phyloP scores from a whole-genome alignment of 2,888 invertebrate genomes.

The Eremobia ochroleuca region DNA sequence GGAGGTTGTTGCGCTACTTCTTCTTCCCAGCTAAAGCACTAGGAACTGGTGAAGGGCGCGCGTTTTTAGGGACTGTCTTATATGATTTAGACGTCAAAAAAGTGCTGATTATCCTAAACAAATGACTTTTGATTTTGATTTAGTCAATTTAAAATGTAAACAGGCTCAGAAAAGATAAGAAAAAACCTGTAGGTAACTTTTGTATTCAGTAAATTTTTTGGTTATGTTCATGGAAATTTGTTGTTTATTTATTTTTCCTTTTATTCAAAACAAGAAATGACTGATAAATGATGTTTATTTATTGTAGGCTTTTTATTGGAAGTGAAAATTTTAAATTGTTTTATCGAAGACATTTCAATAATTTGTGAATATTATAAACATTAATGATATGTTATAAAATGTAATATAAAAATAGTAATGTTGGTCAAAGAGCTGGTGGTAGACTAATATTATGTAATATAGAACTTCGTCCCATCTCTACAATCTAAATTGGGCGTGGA shows the following conservation, averaged over 20 bases:
- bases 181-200: neutral
- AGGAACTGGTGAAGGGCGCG: too few species aligned
- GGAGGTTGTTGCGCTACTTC: too few species aligned
- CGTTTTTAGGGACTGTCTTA: too few species aligned
- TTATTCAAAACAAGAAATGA: constrained; percentile 9
- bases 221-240: neutral
- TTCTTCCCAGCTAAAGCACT: too few species aligned
- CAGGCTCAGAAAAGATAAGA: neutral
- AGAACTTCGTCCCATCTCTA: too few species aligned
- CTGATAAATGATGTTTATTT: constrained; percentile 24
- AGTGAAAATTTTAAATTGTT: constrained; percentile 18
- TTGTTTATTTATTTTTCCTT: neutral
- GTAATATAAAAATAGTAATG: too few species aligned
- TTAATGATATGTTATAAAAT: too few species aligned
- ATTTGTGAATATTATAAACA: neutral
- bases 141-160: neutral
- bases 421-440: too few species aligned
- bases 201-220: neutral
- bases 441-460: too few species aligned
- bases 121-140: too few species aligned
- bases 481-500: neutral
- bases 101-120: too few species aligned
- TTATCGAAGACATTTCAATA: constrained; percentile 23
- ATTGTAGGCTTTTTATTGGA: neutral
- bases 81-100: too few species aligned